Evolutionary conservation across 1,140 invertebrate species (phyloP).

Genomic region (Drosophila lowei): DNA sequence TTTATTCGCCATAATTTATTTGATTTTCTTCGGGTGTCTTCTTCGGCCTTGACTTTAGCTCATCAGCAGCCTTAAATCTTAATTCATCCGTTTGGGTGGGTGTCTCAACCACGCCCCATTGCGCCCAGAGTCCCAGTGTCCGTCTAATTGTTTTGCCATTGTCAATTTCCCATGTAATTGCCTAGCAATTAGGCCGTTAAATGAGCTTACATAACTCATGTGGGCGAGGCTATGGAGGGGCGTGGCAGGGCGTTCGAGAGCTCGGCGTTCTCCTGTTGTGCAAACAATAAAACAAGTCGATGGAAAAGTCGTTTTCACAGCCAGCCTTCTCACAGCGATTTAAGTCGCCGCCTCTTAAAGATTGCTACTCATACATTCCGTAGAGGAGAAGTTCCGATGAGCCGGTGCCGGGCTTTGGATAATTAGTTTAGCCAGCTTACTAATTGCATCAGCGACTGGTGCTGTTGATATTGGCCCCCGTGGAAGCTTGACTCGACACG

Average conservation of each 20-base stretch:
- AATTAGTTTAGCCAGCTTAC: conserved; percentile 67
- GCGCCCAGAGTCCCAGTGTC: conserved; percentile 31
- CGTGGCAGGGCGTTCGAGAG: conserved; percentile 10
- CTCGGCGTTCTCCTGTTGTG: conserved; percentile 1
- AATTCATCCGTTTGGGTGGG: conserved; percentile 19
- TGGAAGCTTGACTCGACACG: conserved; percentile 15
- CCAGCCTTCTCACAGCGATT: conserved; percentile 3
- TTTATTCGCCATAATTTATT: conserved; percentile 62
- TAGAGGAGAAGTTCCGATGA: conserved; percentile 17
- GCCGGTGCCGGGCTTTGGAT: conserved; percentile 42
- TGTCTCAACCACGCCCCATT: conserved; percentile 58
- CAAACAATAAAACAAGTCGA: conserved; percentile 50
- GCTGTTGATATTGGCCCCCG: conserved; percentile 29
- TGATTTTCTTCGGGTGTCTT: conserved; percentile 59
- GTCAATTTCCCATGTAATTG: conserved; percentile 76
- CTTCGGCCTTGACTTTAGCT: conserved; percentile 47
- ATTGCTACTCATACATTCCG: background rate
- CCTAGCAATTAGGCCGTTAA: conserved; percentile 62
- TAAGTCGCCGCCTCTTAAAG: background rate
- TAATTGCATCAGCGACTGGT: conserved; percentile 62
- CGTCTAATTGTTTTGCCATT: conserved; percentile 75
- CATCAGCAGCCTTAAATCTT: conserved; percentile 23
- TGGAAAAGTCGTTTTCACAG: conserved; percentile 16
- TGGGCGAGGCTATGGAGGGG: conserved; percentile 6
- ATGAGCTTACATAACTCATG: conserved; percentile 61